A percentile compares a stretch with the other conserved stretches of the same genome.
phyloP scores from a whole-genome alignment of 1,140 invertebrate genomes.

The Drosophila varians region DNA sequence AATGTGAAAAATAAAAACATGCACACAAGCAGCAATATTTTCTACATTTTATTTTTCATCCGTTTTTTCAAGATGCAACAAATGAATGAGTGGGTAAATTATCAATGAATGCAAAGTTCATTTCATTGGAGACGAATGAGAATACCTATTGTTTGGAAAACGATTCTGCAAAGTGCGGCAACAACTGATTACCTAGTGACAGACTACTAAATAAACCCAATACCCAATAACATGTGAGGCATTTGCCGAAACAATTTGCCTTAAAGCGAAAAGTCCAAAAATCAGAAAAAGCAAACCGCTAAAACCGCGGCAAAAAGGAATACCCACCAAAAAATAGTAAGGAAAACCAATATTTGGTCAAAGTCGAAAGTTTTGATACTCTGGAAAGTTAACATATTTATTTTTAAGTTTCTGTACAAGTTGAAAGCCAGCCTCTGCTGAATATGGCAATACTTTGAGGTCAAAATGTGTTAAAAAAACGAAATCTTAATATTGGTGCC shows the following conservation, averaged over 20 bases:
- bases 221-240: slow-evolving; percentile 14
- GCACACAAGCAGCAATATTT: slow-evolving; percentile 19
- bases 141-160: too few relatives aligned
- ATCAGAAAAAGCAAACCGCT: slow-evolving; percentile 22
- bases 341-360: neutral
- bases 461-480: neutral
- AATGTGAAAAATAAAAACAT: slow-evolving; percentile 28
- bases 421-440: neutral
- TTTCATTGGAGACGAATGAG: slow-evolving; percentile 18
- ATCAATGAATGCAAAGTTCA: slow-evolving; percentile 28
- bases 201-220: too few relatives aligned
- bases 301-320: too few relatives aligned
- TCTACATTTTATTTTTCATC: slow-evolving; percentile 2
- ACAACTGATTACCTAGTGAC: too few relatives aligned
- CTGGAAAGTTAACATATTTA: too few relatives aligned
- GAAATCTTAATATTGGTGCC: slow-evolving; percentile 15
- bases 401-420: neutral
- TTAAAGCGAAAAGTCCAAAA: slow-evolving; percentile 1
- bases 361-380: neutral
- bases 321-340: neutral
- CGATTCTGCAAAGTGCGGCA: neutral
- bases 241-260: slow-evolving; percentile 24
- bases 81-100: slow-evolving; percentile 18
- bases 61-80: slow-evolving; percentile 4
- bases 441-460: neutral